Evolutionary conservation across 2,888 invertebrate species (phyloP), one percentile per base, ranked within the genome.

Genomic region (Volucella zonaria): DNA sequence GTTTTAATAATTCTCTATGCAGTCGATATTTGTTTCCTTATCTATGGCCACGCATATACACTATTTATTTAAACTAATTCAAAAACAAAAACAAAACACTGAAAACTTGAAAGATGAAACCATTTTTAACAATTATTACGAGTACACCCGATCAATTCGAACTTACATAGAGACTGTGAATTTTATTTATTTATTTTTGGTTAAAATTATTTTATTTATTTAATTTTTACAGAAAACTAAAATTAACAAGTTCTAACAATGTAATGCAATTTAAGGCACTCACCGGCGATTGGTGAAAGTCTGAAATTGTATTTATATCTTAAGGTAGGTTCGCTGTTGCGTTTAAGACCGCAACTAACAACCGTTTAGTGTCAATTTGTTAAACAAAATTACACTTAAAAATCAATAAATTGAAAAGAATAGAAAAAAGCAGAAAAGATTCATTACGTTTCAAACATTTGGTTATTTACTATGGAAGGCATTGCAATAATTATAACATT

Each of bases 121-220:
- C 74, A 45, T 67, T 23, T 11, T 66, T 64, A 61, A 18, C 43
- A 9, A 31, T 8, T 47, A 49, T 14, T 49, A 42, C n/a, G n/a
- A n/a, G n/a, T n/a, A n/a, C 12, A 73, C 66, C 80, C 74, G 66
- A 71, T 79, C 85, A 87, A 70, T 76, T 78, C 70, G 76, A 87
- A 87, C 81, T 87, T 85, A 85, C 31, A 81, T 87, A 85, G 87
- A 87, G 87, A 87, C 87, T 87, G 86, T 79, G 45, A 31, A 68
- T 31, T 77, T 74, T 76, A 85, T 81, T 80, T 80, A 80, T 83
- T 83, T 75, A 82, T 75, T 75, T 78, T 75, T 43, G 66, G 56
- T 47, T 68, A 74, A 76, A 54, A 59, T 40, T 70, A 62, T 51
- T 66, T 59, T 31, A 47, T 77, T 54, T 61, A 67, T 56, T 49